Percentiles rank a stretch among this genome's conserved stretches.
These are phyloP conservation scores for Anthoscopus minutus DNA, from an alignment of 2,113 vertebrate genomes.

Conservation along the genomic window DNA sequence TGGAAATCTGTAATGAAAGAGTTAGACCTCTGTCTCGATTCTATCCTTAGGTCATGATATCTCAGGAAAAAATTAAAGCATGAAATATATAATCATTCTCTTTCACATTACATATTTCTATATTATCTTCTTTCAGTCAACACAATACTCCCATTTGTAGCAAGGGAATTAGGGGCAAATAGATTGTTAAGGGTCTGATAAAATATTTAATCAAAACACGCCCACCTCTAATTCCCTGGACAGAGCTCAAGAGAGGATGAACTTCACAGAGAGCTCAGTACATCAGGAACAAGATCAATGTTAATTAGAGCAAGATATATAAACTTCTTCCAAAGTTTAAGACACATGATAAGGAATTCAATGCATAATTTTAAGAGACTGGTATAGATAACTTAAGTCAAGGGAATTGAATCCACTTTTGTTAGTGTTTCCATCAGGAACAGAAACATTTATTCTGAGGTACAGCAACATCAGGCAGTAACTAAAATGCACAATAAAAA, in stretches of 20 bases:
- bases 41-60: background rate
- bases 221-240: background rate
- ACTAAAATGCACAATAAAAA: background rate
- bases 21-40: background rate
- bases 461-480: background rate
- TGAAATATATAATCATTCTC: background rate
- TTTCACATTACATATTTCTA: background rate
- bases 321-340: background rate
- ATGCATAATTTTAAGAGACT: conserved; percentile 6
- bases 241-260: background rate
- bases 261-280: background rate
- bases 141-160: background rate
- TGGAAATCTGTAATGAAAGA: background rate
- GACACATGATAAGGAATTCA: conserved; percentile 3
- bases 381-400: background rate
- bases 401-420: background rate
- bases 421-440: background rate
- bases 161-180: background rate
- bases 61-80: background rate
- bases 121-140: background rate
- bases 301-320: conserved; percentile 30
- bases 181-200: background rate
- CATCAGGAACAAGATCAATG: conserved; percentile 8
- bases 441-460: background rate
- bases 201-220: background rate